Base-by-base conservation (phyloP, 2,888 invertebrate genomes). In the Synanthedon myopaeformis region DNA sequence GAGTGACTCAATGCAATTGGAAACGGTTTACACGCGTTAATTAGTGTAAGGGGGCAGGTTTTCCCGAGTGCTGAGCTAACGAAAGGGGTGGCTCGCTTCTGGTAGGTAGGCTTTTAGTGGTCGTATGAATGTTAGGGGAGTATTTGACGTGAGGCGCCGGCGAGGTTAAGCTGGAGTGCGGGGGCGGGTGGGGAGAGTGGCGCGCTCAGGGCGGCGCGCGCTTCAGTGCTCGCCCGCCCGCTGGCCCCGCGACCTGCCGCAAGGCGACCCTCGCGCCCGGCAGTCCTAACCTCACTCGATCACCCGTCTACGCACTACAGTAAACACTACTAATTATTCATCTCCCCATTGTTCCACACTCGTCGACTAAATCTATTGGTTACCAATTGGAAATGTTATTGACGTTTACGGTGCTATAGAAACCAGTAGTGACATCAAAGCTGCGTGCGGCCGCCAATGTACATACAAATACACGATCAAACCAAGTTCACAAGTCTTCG, bases 201-300 rank as follows among this genome's bases (percentile, higher is more conserved):
- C 59, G 63, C 58, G 76, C 72, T 35, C 63, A 59, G 72, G 60
- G 77, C 81, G 80, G 79, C 80, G 82, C 82, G 82, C 83, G 79
- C 79, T 70, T 80, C 84, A 84, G 86, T 86, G 81, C 79, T 70
- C 79, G 78, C 77, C 78, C 80, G 76, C 84, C 79, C 83, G 77
- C 81, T 78, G 62, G 60, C 67, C 66, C 72, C 72, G 72, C 78
- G 78, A 78, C 81, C 78, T 75, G 79, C 79, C 77, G 76, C 78
- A 77, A 58, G 59, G 57, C 55, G 67, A 70, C 69, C 72, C 70
- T 70, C 65, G 67, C 74, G 69, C 66, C 67, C 63, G 62, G 42
- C 67, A 65, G 65, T 69, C 73, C 75, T 81, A 82, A 83, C 81
- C 80, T 81, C 77, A 78, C 76, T 79, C 66, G 70, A 58, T 62